Base-by-base conservation (phyloP, 1,140 invertebrate genomes). In the Calephelis nemesis region DNA sequence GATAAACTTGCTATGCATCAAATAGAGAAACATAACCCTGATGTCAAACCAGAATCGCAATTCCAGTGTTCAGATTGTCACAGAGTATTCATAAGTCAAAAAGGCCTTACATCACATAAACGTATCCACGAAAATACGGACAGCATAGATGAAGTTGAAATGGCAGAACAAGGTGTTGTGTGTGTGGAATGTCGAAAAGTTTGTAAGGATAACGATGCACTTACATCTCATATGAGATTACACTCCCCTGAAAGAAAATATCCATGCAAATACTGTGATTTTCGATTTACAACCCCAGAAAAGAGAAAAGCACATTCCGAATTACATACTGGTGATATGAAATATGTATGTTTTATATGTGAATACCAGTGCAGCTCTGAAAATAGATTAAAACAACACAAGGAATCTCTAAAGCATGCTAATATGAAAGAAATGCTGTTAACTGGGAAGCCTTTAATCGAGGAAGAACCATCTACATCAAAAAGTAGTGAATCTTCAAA, bases 321-420 rank as follows among this genome's bases (percentile, higher is more conserved):
- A 74, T 70, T 91, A 40, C 89, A 91, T 50, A 91, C 87, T 0
- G 89, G 89, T 5, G 87, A 88, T 65, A 87, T 90, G 83, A 90
- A 88, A 69, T 91, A 85, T 65, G 89, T 91, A 0, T 91, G 89
- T 74, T 91, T 91, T 42, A 90, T 91, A 42, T 91, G 89, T 54
- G 89, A 91, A 69, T 91, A 91, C 65, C 82, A 85, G 65, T 90
- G 89, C 48, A 89, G 81, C 65, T 90, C 89, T 0, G 85, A 87
- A 60, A 88, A 90, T 52, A 75, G 89, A 15, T 70, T 90, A 48
- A 79, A 84, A 68, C 78, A 79, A 12, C 89, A 91, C 50, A 91
- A 91, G 69, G 68, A 74, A 58, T 87, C 86, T 0, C 13, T 79
- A n/a, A 91, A 89, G 74, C 89, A 91, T 75, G 67, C 72, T 2